A percentile compares a stretch with the other conserved stretches of the same genome.
These are phyloP conservation scores for Tiphia femorata DNA, from an alignment of 2,888 invertebrate genomes.

Conservation along the genomic window DNA sequence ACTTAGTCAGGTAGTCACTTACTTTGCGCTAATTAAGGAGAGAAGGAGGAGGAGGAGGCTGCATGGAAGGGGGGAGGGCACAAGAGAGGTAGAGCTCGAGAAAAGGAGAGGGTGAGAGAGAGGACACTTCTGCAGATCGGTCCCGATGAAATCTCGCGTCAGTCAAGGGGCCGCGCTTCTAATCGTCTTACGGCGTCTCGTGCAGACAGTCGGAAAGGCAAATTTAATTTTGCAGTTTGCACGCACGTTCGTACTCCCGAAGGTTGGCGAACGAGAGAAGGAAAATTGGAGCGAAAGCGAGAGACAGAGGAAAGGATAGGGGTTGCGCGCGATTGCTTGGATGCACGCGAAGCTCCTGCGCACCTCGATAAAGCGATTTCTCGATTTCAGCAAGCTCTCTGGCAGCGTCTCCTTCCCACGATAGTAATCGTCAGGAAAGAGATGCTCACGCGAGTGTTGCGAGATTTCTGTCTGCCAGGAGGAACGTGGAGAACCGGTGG, in stretches of 20 bases:
- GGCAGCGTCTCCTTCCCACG: too few relatives aligned
- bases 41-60: not conserved
- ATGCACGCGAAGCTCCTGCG: too few relatives aligned
- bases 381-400: too few relatives aligned
- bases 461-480: too few relatives aligned
- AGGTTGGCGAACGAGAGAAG: slow-evolving; percentile 13
- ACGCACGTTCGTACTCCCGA: not conserved
- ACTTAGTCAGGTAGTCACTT: slow-evolving; percentile 6
- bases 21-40: slow-evolving; percentile 11
- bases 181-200: slow-evolving; percentile 2
- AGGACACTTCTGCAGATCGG: not conserved
- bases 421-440: too few relatives aligned
- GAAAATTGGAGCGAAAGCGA: not conserved
- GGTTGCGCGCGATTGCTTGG: too few relatives aligned
- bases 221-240: not conserved
- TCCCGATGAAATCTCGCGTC: slow-evolving; percentile 1
- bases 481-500: too few relatives aligned
- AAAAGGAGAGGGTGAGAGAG: not conserved
- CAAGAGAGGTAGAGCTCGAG: not conserved
- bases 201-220: not conserved
- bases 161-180: slow-evolving; percentile 2
- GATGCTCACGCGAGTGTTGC: too few relatives aligned
- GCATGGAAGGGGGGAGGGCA: not conserved
- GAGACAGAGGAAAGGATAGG: too few relatives aligned
- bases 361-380: too few relatives aligned